Conservation (phyloP, 2,797 vertebrate species). For the Poeciliopsis gracilis region DNA sequence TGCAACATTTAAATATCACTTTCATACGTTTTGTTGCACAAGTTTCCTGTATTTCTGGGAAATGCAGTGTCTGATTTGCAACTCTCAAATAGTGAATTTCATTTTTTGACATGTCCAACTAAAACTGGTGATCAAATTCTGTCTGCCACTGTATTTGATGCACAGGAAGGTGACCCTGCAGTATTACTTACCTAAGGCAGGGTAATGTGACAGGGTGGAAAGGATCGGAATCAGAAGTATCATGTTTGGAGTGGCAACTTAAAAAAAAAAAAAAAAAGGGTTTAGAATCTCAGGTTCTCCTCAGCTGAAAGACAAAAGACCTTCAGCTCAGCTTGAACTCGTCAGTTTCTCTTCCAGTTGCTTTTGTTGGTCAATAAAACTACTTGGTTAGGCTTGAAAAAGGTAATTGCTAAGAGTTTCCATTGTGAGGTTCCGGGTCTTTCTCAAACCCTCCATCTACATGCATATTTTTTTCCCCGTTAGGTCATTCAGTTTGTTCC, state of each 20-base stretch:
- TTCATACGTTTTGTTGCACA: background rate
- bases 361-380: background rate
- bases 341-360: background rate
- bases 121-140: background rate
- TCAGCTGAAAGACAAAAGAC: background rate
- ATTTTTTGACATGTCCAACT: background rate
- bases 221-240: background rate
- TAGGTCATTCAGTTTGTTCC: background rate
- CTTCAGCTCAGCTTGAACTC: background rate
- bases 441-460: background rate
- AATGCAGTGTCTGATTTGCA: background rate
- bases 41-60: background rate
- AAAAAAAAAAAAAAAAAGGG: background rate
- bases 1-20: background rate
- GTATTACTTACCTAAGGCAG: background rate
- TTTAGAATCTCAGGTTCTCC: background rate
- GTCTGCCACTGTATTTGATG: background rate
- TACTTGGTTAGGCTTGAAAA: background rate
- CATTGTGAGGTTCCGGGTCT: background rate
- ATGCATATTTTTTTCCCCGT: background rate
- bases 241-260: background rate
- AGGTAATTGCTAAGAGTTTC: background rate
- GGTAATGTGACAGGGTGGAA: background rate
- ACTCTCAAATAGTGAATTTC: background rate
- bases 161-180: background rate